Evolutionary conservation across 2,888 invertebrate species (phyloP), one percentile per base, ranked within the genome.

Genomic region (Trichopoda pennipes): DNA sequence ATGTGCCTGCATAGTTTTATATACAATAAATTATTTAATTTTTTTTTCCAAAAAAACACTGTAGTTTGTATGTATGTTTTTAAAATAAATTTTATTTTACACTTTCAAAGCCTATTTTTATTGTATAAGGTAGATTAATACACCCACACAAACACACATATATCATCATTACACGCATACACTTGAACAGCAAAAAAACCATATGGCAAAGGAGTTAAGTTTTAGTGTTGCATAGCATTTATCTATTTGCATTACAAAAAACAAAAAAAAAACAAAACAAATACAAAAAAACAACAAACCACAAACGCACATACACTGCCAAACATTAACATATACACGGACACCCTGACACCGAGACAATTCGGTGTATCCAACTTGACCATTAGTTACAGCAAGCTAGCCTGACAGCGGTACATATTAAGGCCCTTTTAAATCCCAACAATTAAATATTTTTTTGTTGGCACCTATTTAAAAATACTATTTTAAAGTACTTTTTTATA

Each of bases 21-120:
- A 61, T 55, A 38, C 12, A 42, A 12, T 38, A 28, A 66, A 60
- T 55, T 61, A 63, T 68, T 63, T 68, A 42, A 23, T 63, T 69
- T 61, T 49, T 63, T 69, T 61, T 49, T 32, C 7, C 14, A 6
- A 28, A 61, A 49, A 70, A 70, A 51, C 49, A 49, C 14, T 32
- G 38, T 32, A 42, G 23, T 47, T 44, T 64, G 38, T 80, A 16
- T 75, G 64, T 56, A 32, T 51, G 32, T 68, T 75, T 72, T 68
- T 68, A 63, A 72, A 82, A 82, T 79, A 82, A 82, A 79, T 79
- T 79, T 82, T 69, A 82, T 82, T 82, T 82, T 82, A 79, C 75
- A 82, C 70, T 82, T 82, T 76, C 53, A 75, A 81, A 82, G 79
- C 79, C 75, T 79, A 82, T 82, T 79, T 76, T 64, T 56, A 70